Base-by-base conservation (phyloP, 2,888 invertebrate species). In the Cabera pusaria region DNA sequence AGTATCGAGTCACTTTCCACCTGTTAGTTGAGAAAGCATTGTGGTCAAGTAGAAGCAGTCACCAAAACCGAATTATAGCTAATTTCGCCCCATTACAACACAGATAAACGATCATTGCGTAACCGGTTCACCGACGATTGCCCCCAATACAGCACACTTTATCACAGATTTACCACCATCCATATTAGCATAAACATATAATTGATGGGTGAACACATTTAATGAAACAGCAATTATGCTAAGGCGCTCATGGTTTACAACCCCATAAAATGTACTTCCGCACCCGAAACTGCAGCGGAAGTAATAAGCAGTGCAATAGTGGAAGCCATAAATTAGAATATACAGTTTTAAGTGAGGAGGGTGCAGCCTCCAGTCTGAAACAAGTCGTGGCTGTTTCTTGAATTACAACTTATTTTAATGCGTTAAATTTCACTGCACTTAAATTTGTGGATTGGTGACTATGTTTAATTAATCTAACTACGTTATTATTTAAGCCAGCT, bases 221-320 rank as follows among this genome's bases (percentile, higher is more conserved):
- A 83, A 85, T 78, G 79, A 78, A 67, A 74, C 71, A 79, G 79
- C 81, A 86, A 86, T 86, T 86, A 86, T 81, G 80, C 76, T 79
- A 82, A 84, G 84, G 72, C 76, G 75, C 73, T 78, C 74, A 77
- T 81, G 83, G 82, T 80, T 83, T 83, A 83, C 82, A 77, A 76
- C 81, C 72, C 80, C 77, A 80, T 83, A 80, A 79, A 81, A 80
- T 78, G 78, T 79, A 75, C 77, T 80, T 79, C 77, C 72, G 71
- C 73, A 67, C 64, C 64, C 73, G 79, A 79, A 82, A 82, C 84
- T 85, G 84, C 83, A 85, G 64, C 71, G 76, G 74, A 75, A 79
- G 84, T 84, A 84, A 83, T 85, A 85, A 85, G 78, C 81, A 81
- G 72, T 81, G 86, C 84, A 84, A 84, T 83, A 81, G 83, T 78